Evolutionary conservation across 2,888 invertebrate species (phyloP).

Genomic region (Pollenia griseotomentosa): DNA sequence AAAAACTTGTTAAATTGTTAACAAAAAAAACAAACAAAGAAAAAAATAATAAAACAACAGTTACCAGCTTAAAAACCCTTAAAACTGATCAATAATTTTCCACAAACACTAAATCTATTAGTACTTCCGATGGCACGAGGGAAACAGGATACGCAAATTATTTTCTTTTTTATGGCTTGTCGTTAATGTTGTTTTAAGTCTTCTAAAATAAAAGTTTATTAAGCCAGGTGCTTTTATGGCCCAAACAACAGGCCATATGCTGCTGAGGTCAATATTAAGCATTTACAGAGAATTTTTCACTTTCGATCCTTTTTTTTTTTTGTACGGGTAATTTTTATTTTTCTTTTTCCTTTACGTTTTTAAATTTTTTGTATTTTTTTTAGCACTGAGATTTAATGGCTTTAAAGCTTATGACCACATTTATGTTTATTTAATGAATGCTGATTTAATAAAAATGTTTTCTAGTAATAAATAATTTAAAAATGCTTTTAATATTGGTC

Average conservation of each 20-base stretch:
- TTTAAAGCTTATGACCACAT: conserved; percentile 13
- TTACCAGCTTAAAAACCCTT: background rate
- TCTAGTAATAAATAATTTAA: conserved; percentile 9
- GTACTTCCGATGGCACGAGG: background rate
- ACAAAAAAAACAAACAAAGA: background rate
- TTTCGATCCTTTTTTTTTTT: background rate
- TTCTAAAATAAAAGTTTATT: conserved; percentile 2
- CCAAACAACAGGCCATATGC: conserved; percentile 33
- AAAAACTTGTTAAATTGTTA: background rate
- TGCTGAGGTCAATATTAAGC: conserved; percentile 1
- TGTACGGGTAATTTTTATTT: background rate
- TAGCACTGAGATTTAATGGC: conserved; percentile 15
- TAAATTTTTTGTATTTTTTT: background rate
- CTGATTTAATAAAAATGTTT: background rate
- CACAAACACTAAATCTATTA: background rate
- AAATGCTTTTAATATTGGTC: background rate
- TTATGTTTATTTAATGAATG: conserved; percentile 46
- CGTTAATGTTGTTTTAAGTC: conserved; percentile 3
- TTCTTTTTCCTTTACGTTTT: background rate
- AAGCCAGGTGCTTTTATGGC: conserved; percentile 29
- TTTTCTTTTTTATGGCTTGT: background rate
- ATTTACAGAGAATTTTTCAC: conserved; percentile 8
- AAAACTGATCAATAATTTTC: background rate
- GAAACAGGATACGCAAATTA: background rate
- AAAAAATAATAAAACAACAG: background rate